These are phyloP conservation scores for Calephelis virginiensis DNA, from an alignment of 1,140 invertebrate genomes.

Conservation along the genomic window DNA sequence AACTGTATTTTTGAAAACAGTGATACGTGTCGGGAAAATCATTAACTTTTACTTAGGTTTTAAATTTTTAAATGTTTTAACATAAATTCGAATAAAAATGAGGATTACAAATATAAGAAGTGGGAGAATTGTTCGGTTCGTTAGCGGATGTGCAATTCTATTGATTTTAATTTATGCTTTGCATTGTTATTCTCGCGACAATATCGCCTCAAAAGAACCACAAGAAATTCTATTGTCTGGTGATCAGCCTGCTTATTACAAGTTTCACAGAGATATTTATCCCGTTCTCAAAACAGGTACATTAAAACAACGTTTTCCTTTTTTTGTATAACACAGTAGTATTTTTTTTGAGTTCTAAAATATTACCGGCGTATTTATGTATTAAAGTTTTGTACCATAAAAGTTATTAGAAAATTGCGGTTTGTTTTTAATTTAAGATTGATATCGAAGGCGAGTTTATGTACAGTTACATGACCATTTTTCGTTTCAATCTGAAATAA, in stretches of 20 bases:
- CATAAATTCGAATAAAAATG: slow-evolving; percentile 44
- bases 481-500: too few species aligned
- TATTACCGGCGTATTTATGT: slow-evolving; percentile 12
- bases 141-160: slow-evolving; percentile 46
- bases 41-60: slow-evolving; percentile 22
- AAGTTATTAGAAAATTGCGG: too few species aligned
- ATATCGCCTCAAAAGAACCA: slow-evolving; percentile 31
- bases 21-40: slow-evolving; percentile 13
- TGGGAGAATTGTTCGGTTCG: slow-evolving; percentile 61
- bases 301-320: too few species aligned
- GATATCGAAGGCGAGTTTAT: too few species aligned
- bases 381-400: too few species aligned
- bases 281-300: slow-evolving; percentile 49
- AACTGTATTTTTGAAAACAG: background rate
- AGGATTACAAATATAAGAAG: slow-evolving; percentile 67
- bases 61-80: slow-evolving; percentile 24
- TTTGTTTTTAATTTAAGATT: too few species aligned
- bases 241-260: slow-evolving; percentile 43
- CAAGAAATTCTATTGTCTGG: slow-evolving; percentile 38
- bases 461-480: too few species aligned
- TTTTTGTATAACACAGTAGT: background rate
- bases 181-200: slow-evolving; percentile 56
- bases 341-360: background rate
- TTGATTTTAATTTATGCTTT: slow-evolving; percentile 62
- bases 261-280: slow-evolving; percentile 61